Evolutionary conservation across 2,888 invertebrate genomes (phyloP).

Genomic region (Unio pictorum): DNA sequence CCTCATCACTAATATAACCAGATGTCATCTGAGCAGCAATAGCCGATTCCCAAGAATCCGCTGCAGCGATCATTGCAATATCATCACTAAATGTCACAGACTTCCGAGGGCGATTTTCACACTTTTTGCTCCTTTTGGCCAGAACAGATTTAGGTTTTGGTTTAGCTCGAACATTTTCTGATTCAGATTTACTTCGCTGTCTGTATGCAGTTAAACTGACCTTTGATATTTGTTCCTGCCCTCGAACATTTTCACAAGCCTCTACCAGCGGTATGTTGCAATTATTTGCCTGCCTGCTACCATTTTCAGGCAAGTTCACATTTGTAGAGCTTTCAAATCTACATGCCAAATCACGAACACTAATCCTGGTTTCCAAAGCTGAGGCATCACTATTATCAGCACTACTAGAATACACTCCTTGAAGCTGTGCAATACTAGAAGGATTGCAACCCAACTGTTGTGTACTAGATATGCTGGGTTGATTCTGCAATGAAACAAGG

Average conservation of each 20-base stretch:
- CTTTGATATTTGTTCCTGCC: neutral
- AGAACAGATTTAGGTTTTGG: slow-evolving; percentile 62
- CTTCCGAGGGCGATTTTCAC: slow-evolving; percentile 73
- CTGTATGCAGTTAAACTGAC: slow-evolving; percentile 19
- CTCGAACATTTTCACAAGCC: slow-evolving; percentile 1
- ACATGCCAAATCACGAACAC: slow-evolving; percentile 58
- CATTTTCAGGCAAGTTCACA: slow-evolving; percentile 1
- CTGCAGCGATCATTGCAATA: slow-evolving; percentile 92
- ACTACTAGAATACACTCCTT: no score
- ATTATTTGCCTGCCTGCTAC: neutral
- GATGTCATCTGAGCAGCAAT: slow-evolving; percentile 20
- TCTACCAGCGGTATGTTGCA: slow-evolving; percentile 1
- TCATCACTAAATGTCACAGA: slow-evolving; percentile 96
- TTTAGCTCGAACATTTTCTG: slow-evolving; percentile 37
- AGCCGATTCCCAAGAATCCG: slow-evolving; percentile 74
- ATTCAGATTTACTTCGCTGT: slow-evolving; percentile 61
- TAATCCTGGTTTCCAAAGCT: slow-evolving; percentile 13
- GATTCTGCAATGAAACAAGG: no score
- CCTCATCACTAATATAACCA: slow-evolving; percentile 53
- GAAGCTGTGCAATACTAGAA: no score
- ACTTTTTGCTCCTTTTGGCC: slow-evolving; percentile 49
- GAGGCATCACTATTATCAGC: no score
- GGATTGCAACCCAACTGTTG: no score
- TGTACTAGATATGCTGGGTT: no score
- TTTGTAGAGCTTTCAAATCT: slow-evolving; percentile 48